Conservation (phyloP, 2,888 invertebrate species). For the Sinohyriopsis cumingii region DNA sequence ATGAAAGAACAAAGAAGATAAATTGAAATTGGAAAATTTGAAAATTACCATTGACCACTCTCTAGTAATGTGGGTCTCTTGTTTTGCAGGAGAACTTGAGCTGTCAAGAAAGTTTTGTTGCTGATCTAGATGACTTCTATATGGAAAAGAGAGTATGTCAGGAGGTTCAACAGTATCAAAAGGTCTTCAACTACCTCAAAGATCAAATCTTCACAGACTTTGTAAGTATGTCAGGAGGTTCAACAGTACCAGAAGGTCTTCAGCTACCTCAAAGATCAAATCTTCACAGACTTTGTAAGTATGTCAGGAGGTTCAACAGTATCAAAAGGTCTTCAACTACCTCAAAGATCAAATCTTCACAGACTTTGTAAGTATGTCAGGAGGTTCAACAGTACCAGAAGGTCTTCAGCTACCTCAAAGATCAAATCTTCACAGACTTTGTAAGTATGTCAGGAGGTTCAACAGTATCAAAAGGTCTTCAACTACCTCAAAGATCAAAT, state of each 20-base stretch:
- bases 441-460: conserved; percentile 70
- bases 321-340: conserved; percentile 71
- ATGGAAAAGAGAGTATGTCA: conserved; percentile 70
- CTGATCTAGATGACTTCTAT: conserved; percentile 74
- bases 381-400: no score
- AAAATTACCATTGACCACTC: no score
- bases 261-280: no score
- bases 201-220: conserved; percentile 69
- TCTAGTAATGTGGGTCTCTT: neutral
- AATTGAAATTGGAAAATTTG: no score
- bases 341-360: conserved; percentile 67
- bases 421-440: no score
- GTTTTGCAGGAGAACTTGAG: conserved; percentile 71
- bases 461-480: conserved; percentile 72
- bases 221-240: no score
- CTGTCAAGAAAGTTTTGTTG: conserved; percentile 71
- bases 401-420: no score
- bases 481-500: conserved; percentile 63
- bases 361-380: no score
- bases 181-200: conserved; percentile 69
- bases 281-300: no score
- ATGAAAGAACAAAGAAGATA: no score
- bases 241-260: no score
- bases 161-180: conserved; percentile 72
- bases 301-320: conserved; percentile 71